phyloP scores from a whole-genome alignment of 2,797 vertebrate genomes.

The Pipistrellus pipistrellus region DNA sequence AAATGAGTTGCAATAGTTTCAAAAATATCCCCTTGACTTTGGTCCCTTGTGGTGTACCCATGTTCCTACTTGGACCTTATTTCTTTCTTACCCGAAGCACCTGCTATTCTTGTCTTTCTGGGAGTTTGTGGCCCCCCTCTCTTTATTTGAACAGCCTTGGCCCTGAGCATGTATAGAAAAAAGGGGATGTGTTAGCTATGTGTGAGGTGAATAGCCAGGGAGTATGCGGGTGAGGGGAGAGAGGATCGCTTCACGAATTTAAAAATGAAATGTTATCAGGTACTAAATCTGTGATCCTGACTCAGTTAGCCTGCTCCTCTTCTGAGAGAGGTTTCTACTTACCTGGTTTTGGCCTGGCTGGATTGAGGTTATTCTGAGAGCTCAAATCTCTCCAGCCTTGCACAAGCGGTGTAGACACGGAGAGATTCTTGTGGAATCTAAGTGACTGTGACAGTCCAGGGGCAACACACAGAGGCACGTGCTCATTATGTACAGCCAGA shows the following conservation, averaged over 20 bases:
- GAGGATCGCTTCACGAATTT: background rate
- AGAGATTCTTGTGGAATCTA: background rate
- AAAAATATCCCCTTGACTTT: background rate
- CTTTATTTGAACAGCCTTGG: background rate
- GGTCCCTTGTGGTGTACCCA: background rate
- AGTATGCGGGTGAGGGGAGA: background rate
- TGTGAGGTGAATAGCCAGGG: background rate
- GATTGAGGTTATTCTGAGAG: background rate
- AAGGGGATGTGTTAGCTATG: background rate
- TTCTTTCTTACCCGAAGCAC: background rate
- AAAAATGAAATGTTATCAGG: constrained; percentile 18
- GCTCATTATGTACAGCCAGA: constrained; percentile 64
- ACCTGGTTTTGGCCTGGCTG: background rate
- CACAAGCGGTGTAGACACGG: background rate
- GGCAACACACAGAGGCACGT: constrained; percentile 36
- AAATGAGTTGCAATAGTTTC: background rate
- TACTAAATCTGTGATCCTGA: background rate
- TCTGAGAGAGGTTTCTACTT: constrained; percentile 5
- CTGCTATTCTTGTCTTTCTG: constrained; percentile 12
- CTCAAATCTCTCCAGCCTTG: background rate
- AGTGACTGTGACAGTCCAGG: constrained; percentile 71
- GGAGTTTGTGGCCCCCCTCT: background rate
- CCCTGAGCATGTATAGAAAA: background rate
- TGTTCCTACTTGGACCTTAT: background rate
- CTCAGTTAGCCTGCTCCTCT: background rate